These are phyloP conservation scores for Eurytoma adleriae DNA, from an alignment of 2,888 invertebrate genomes.

Conservation along the genomic window DNA sequence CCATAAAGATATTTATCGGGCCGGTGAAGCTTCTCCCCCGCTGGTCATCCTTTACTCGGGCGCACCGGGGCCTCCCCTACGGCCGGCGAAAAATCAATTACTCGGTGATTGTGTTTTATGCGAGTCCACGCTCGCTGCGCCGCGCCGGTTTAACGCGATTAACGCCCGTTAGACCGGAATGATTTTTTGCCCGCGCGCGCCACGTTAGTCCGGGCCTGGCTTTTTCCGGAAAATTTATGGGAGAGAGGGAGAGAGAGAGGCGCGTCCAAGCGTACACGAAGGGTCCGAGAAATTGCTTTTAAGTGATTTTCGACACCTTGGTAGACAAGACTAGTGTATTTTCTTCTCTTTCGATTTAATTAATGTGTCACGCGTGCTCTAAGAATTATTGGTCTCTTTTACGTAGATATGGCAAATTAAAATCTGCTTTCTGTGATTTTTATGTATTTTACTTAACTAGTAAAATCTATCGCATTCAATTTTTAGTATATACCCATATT, in stretches of 20 bases:
- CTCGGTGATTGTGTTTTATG: conserved; percentile 54
- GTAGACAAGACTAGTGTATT: neutral
- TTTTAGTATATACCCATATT: no score
- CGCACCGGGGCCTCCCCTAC: neutral
- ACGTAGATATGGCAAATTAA: no score
- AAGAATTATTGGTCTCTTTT: no score
- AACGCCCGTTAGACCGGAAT: conserved; percentile 43
- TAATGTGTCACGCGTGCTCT: no score
- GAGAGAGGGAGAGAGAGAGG: conserved; percentile 2
- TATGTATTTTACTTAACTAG: no score
- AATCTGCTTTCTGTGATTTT: no score
- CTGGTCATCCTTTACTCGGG: conserved; percentile 52
- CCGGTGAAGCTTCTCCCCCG: conserved; percentile 57
- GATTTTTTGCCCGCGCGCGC: conserved; percentile 33
- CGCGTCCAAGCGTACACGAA: neutral
- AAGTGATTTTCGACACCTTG: conserved; percentile 49
- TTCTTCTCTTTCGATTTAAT: neutral
- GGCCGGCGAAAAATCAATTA: conserved; percentile 57
- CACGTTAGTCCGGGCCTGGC: neutral
- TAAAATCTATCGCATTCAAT: no score
- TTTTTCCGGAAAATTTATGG: conserved; percentile 42
- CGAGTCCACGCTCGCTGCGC: conserved; percentile 2
- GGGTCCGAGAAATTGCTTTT: conserved; percentile 16
- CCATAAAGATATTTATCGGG: conserved; percentile 73
- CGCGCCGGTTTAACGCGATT: conserved; percentile 55